Conservation (phyloP, 2,797 vertebrate species). For the Bovichtus variegatus region DNA sequence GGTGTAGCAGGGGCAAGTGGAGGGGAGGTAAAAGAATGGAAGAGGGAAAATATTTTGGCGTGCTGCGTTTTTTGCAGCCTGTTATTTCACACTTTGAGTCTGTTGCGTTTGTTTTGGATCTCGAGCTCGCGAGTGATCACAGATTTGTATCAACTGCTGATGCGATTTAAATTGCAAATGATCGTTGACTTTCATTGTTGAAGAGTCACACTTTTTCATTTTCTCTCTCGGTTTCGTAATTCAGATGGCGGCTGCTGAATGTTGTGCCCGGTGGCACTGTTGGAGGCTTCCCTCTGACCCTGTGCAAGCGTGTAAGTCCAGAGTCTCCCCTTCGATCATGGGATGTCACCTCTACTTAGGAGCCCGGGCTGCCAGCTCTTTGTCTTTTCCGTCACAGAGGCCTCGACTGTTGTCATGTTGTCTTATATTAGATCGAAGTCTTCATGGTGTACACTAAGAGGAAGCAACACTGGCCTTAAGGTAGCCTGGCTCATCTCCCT, state of each 20-base stretch:
- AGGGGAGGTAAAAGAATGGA: conserved; percentile 42
- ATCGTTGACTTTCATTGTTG: conserved; percentile 27
- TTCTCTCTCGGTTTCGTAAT: conserved; percentile 20
- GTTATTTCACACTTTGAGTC: conserved; percentile 61
- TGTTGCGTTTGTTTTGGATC: conserved; percentile 57
- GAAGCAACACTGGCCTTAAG: conserved; percentile 66
- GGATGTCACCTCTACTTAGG: conserved; percentile 66
- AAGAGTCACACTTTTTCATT: not conserved
- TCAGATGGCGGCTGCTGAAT: conserved; percentile 22
- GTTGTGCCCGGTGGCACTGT: conserved; percentile 29
- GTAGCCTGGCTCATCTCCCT: conserved; percentile 29
- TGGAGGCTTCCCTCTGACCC: conserved; percentile 40
- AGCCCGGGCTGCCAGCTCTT: conserved; percentile 40
- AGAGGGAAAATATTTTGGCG: conserved; percentile 63
- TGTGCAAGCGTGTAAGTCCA: not conserved
- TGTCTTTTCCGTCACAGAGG: conserved; percentile 44
- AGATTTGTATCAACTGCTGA: conserved; percentile 54
- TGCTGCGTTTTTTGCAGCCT: conserved; percentile 56
- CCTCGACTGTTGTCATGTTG: conserved; percentile 64
- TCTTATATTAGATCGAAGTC: conserved; percentile 62
- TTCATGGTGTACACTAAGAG: conserved; percentile 57
- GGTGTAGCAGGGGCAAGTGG: conserved; percentile 50
- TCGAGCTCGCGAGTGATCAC: conserved; percentile 36
- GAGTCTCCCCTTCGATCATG: conserved; percentile 57
- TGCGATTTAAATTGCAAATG: conserved; percentile 66